These are phyloP conservation scores for Sminthurides aquaticus DNA, from an alignment of 2,888 invertebrate genomes.

Conservation along the genomic window DNA sequence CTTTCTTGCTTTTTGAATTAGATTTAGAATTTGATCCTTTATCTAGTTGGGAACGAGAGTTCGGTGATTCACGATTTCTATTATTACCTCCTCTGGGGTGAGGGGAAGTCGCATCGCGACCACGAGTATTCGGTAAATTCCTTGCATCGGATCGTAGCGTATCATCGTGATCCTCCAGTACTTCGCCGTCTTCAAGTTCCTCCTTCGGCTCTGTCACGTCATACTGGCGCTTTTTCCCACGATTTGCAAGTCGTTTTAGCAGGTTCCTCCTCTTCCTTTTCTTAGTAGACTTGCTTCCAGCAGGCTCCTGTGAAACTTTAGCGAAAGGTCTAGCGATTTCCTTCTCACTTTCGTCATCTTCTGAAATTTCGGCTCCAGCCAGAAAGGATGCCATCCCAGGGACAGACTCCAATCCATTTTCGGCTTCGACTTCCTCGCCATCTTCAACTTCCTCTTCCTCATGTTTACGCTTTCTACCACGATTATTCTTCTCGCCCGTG, in stretches of 20 bases:
- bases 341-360: not conserved
- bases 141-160: not conserved
- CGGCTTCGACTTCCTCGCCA: not conserved
- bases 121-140: conserved; percentile 1
- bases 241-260: conserved; percentile 1
- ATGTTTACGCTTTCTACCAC: not conserved
- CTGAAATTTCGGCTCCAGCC: not conserved
- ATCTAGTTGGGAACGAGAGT: not conserved
- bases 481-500: not conserved
- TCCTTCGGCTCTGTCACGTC: not conserved
- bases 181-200: conserved; percentile 20
- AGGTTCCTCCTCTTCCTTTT: conserved; percentile 8
- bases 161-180: not conserved
- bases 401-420: not conserved
- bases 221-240: conserved; percentile 15
- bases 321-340: not conserved
- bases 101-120: not conserved
- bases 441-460: not conserved
- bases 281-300: not conserved
- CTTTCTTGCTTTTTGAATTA: not conserved
- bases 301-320: not conserved
- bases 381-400: not conserved
- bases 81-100: not conserved
- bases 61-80: not conserved
- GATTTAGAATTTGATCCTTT: not conserved